Evolutionary conservation across 2,113 vertebrate genomes (phyloP).

Genomic region (Aegypius monachus): DNA sequence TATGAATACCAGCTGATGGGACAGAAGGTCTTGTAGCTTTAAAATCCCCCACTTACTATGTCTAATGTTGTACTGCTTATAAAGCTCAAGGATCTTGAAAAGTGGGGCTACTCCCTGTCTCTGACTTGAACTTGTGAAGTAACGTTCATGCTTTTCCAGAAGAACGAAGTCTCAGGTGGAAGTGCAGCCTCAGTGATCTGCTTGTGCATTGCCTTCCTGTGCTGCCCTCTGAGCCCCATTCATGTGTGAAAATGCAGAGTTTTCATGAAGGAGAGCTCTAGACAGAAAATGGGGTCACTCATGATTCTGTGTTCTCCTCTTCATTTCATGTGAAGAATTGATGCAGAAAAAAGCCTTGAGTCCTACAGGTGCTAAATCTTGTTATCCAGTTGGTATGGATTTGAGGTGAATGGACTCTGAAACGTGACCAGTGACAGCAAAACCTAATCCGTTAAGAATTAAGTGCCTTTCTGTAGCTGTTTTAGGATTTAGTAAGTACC

Average conservation of each 20-base stretch:
- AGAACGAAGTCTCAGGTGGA: background rate
- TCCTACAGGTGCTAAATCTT: background rate
- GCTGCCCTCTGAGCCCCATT: accelerated
- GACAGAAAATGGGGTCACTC: accelerated
- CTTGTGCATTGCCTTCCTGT: background rate
- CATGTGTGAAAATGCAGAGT: background rate
- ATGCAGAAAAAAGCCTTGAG: background rate
- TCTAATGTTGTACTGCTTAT: background rate
- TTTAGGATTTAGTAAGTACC: background rate
- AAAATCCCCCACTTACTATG: background rate
- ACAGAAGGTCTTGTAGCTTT: background rate
- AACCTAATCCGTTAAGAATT: background rate
- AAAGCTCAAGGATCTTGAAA: background rate
- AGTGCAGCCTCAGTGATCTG: background rate
- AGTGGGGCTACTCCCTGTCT: background rate
- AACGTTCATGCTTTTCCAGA: background rate
- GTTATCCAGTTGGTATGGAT: background rate
- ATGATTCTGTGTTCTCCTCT: background rate
- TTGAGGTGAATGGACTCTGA: background rate
- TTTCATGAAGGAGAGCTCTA: background rate
- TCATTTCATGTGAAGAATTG: background rate
- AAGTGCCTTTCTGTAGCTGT: background rate
- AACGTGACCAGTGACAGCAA: background rate
- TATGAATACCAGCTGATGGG: background rate
- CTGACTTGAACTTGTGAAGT: background rate